Base-by-base conservation (phyloP, 2,888 invertebrate genomes). In the Physocephala rufipes region DNA sequence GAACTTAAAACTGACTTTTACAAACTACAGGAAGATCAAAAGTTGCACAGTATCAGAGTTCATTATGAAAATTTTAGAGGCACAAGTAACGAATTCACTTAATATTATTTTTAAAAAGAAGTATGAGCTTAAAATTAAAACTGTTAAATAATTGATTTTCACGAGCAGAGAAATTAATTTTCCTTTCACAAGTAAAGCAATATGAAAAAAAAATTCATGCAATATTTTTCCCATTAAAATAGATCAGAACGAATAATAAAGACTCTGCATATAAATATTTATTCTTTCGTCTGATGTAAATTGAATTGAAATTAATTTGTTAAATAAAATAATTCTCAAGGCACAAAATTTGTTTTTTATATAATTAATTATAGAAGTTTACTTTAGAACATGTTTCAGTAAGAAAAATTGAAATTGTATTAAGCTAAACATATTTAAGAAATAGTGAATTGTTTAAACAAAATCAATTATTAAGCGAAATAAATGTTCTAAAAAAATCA, bases 1-100 rank as follows among this genome's bases (percentile, higher is more conserved):
- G 62, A 61, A 51, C 62, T 68, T 47, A 68, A 68, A 49, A 62
- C 30, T 21, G 59, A 59, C 30, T 45, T 62, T 70, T 76, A 71
- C 70, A 73, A 74, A 74, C 73, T 75, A 75, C 73, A 75, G 76
- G 76, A 75, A 75, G 75, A 75, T 75, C 73, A 74, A 75, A 74
- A 73, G 67, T 74, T 76, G 73, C 75, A 74, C 24, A 62, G 15
- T 68, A 15, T 68, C 21, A 43, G 4, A 66, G 47, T 51, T 51
- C 12, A 62, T 21, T n/a, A 49, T 49, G 9, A 51, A n/a, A 51
- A 47, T 68, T 47, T 68, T 19, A 62, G 36, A 49, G 61, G 62
- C 68, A 68, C 68, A 68, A 68, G 28, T 49, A 47, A 47, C n/a
- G 47, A 64, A 49, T n/a, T 58, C 28, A 64, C 64, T 64, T 49